Conservation (phyloP, 2,797 vertebrate species). For the Babyrousa celebensis region DNA sequence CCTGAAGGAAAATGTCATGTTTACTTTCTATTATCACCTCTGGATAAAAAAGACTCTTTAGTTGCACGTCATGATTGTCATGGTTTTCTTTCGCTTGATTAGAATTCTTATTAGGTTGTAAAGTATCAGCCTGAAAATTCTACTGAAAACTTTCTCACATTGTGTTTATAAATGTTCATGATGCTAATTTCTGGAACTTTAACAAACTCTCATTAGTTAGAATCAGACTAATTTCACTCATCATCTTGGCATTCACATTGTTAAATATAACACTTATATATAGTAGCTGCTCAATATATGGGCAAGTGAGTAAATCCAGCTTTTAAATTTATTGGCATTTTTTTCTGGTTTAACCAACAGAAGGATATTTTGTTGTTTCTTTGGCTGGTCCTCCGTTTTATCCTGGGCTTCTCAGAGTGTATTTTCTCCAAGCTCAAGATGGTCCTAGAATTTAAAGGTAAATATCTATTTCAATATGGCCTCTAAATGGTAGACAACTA, state of each 20-base stretch:
- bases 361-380: background rate
- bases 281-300: background rate
- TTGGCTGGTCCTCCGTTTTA: background rate
- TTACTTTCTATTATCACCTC: no score
- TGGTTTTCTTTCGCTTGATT: background rate
- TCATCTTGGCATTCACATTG: background rate
- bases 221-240: background rate
- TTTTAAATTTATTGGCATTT: background rate
- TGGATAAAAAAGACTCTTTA: no score
- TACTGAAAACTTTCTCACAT: background rate
- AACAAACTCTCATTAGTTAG: background rate
- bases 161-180: background rate
- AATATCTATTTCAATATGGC: background rate
- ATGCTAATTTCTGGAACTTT: background rate
- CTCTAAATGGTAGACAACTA: background rate
- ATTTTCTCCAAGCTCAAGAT: background rate
- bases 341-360: background rate
- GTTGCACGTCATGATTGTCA: no score
- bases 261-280: background rate
- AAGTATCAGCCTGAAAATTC: background rate
- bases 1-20: no score
- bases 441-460: constrained; percentile 45
- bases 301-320: background rate
- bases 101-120: background rate
- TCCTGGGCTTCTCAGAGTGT: background rate